phyloP scores from a whole-genome alignment of 2,888 invertebrate species.

The Chrysolina oricalcia region DNA sequence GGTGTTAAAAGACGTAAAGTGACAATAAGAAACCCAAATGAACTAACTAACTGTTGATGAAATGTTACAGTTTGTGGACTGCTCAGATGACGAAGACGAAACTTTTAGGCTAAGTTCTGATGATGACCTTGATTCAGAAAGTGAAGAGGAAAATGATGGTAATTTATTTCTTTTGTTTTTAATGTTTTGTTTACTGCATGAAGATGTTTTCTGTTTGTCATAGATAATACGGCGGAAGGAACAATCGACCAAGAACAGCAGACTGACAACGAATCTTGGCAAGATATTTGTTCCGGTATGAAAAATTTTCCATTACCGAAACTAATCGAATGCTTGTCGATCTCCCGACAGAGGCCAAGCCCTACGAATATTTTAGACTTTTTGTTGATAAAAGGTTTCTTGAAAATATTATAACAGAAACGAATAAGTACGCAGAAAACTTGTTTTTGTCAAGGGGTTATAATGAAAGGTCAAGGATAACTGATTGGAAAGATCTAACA shows the following conservation, averaged over 20 bases:
- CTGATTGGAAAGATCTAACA: too few relatives aligned
- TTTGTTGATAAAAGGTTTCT: slow-evolving; percentile 18
- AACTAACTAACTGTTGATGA: too few relatives aligned
- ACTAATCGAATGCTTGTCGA: too few relatives aligned
- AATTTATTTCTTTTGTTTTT: slow-evolving; percentile 13
- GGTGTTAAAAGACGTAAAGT: too few relatives aligned
- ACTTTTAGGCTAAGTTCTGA: slow-evolving; percentile 10
- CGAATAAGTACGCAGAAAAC: slow-evolving; percentile 12
- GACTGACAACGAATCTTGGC: not conserved
- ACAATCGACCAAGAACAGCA: slow-evolving; percentile 19
- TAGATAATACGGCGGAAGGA: slow-evolving; percentile 5
- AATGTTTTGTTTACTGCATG: not conserved
- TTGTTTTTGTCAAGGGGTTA: slow-evolving; percentile 2
- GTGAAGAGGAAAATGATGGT: slow-evolving; percentile 4
- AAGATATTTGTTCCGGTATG: slow-evolving; percentile 8
- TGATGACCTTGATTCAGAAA: slow-evolving; percentile 18
- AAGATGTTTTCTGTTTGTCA: slow-evolving; percentile 2
- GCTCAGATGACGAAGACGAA: too few relatives aligned
- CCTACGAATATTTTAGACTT: slow-evolving; percentile 19
- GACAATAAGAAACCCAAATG: too few relatives aligned
- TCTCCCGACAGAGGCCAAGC: slow-evolving; percentile 1
- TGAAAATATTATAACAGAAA: slow-evolving; percentile 22
- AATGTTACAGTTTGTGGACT: too few relatives aligned
- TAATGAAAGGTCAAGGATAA: too few relatives aligned
- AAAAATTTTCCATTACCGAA: slow-evolving; percentile 17